A percentile compares a stretch with the other conserved stretches of the same genome.
These are phyloP conservation scores for Diachrysia chrysitis DNA, from an alignment of 2,888 invertebrate species.

Conservation along the genomic window DNA sequence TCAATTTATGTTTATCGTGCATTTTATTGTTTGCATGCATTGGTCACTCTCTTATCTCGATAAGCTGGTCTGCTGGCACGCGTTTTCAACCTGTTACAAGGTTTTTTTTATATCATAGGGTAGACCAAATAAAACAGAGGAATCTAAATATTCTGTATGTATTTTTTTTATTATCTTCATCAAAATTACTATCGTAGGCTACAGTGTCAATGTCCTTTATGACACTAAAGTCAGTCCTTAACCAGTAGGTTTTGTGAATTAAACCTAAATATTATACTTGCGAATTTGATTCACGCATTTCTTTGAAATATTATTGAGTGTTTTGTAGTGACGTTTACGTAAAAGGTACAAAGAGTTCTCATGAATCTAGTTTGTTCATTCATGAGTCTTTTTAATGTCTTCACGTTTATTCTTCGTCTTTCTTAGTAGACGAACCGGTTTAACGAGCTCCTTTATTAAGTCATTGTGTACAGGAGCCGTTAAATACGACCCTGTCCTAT, in stretches of 20 bases:
- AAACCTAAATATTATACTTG: slow-evolving; percentile 3
- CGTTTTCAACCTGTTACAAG: slow-evolving; percentile 11
- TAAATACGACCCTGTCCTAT: neutral
- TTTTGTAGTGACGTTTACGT: neutral
- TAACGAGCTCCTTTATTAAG: neutral
- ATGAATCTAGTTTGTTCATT: neutral
- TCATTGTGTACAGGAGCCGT: neutral
- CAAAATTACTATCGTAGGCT: neutral
- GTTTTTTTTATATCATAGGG: slow-evolving; percentile 21
- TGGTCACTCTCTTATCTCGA: slow-evolving; percentile 28
- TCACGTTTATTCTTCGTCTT: neutral
- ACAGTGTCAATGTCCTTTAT: neutral
- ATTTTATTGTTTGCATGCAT: slow-evolving; percentile 10
- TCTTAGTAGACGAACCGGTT: neutral
- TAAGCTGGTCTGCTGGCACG: slow-evolving; percentile 16
- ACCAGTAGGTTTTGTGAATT: neutral
- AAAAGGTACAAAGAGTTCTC: neutral
- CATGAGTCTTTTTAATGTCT: neutral
- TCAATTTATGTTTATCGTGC: slow-evolving; percentile 5
- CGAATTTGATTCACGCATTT: slow-evolving; percentile 8
- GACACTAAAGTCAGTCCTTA: neutral
- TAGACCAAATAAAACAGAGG: too few relatives aligned
- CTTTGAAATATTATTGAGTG: slow-evolving; percentile 8
- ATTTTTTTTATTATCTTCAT: neutral
- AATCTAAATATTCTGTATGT: too few relatives aligned